Evolutionary conservation across 2,888 invertebrate species (phyloP).

Genomic region (Trissonchulus sp.): DNA sequence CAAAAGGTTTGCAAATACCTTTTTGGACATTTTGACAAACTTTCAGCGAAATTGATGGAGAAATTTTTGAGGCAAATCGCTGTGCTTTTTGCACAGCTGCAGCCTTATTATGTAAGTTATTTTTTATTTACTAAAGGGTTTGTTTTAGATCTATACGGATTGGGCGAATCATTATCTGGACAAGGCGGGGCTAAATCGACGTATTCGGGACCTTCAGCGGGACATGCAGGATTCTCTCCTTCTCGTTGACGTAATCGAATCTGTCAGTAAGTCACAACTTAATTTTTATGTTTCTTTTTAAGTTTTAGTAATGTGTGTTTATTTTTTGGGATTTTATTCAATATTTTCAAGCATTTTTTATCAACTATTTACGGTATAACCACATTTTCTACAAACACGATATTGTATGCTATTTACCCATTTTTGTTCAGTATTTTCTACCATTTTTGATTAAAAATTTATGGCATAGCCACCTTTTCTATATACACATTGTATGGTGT

Average conservation of each 20-base stretch:
- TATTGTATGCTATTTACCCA: background rate
- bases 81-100: no score
- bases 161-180: conserved; percentile 97
- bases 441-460: no score
- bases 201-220: conserved; percentile 75
- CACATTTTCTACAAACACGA: background rate
- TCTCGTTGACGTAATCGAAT: conserved; percentile 85
- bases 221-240: conserved; percentile 88
- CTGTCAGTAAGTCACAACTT: conserved; percentile 75
- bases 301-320: background rate
- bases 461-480: no score
- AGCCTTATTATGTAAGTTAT: no score
- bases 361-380: background rate
- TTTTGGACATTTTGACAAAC: no score
- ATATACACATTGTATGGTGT: no score
- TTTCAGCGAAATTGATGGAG: no score
- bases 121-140: no score
- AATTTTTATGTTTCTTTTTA: no score
- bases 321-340: background rate
- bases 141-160: conserved; percentile 88
- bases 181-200: conserved; percentile 70
- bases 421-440: no score
- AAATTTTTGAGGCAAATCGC: no score
- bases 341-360: background rate
- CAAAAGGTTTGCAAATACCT: no score